phyloP scores from a whole-genome alignment of 1,140 invertebrate genomes.

The Caerostris extrusa region DNA sequence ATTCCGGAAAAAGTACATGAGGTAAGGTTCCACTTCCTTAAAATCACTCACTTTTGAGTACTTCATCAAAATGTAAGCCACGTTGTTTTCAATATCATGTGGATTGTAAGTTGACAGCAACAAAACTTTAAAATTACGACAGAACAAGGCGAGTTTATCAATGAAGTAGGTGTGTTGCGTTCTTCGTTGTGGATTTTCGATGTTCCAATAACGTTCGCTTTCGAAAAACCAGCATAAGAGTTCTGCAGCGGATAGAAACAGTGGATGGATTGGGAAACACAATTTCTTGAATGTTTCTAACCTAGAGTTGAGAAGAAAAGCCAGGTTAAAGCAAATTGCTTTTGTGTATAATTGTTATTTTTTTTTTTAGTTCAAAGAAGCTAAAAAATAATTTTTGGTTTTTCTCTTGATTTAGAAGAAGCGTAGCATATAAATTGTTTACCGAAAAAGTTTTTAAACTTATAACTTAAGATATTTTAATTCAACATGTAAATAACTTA shows the following conservation, averaged over 20 bases:
- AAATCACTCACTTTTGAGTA: background rate
- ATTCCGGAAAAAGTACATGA: background rate
- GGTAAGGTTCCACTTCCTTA: background rate
- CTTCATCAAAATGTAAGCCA: background rate
- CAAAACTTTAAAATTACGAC: background rate
- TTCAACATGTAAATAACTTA: too few relatives aligned
- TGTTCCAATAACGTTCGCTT: background rate
- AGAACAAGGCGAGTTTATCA: background rate
- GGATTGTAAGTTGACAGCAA: background rate
- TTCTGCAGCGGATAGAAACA: background rate
- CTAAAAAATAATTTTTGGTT: background rate
- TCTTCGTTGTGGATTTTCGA: background rate
- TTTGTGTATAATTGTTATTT: background rate
- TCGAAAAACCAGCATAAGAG: background rate
- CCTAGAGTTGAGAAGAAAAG: background rate
- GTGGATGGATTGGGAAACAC: background rate
- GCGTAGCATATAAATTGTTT: too few relatives aligned
- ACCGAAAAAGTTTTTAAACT: too few relatives aligned
- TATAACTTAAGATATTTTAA: too few relatives aligned
- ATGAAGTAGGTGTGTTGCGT: background rate
- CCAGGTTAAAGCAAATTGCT: background rate
- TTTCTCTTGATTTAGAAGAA: too few relatives aligned
- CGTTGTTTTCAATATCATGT: background rate
- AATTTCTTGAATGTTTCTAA: background rate
- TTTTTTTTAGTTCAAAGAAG: background rate